Base-by-base conservation (phyloP, 2,888 invertebrate species). In the Dexiosoma caninum region DNA sequence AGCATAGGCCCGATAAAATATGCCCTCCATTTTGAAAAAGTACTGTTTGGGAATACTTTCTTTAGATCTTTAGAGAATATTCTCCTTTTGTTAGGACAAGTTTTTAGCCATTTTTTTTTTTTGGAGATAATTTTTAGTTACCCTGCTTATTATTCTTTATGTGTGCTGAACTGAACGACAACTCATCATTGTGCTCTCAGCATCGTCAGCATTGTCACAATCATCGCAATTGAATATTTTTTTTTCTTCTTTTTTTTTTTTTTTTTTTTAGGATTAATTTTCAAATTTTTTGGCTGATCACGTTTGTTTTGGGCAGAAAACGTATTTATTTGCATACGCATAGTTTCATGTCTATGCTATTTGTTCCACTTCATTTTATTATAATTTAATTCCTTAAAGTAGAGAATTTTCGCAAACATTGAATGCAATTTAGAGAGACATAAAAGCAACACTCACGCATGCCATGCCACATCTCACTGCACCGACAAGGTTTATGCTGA, bases 361-460 rank as follows among this genome's bases (percentile, higher is more conserved):
- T 23, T 60, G 30, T 53, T n/a, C n/a, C n/a, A n/a, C n/a, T 30
- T 32, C 42, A 12, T 19, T 62, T 40, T 23, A 49, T n/a, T 70
- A 7, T 49, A n/a, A n/a, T n/a, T n/a, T 49, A 59, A 59, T 23
- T 44, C 6, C 4, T 27, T 27, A 6, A 3, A 67, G 35, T 51
- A 67, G 75, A 76, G 59, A 69, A 44, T 76, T 53, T 69, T 67
- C 53, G 40, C 42, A 76, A n/a, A 76, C 69, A 69, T 69, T 67
- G 23, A 69, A 53, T 69, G 51, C 76, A 69, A 76, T 69, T 76
- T 53, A 60, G 60, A 37, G 27, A 67, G 67, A 69, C 67, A 76
- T 76, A 69, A 76, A 76, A 69, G 60, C 59, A 67, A 69, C 67
- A 76, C 67, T 69, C 76, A 69, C 69, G 76, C 69, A 76, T 76